Evolutionary conservation across 2,113 vertebrate species (phyloP).

Genomic region (Coptodon bakossiorum): DNA sequence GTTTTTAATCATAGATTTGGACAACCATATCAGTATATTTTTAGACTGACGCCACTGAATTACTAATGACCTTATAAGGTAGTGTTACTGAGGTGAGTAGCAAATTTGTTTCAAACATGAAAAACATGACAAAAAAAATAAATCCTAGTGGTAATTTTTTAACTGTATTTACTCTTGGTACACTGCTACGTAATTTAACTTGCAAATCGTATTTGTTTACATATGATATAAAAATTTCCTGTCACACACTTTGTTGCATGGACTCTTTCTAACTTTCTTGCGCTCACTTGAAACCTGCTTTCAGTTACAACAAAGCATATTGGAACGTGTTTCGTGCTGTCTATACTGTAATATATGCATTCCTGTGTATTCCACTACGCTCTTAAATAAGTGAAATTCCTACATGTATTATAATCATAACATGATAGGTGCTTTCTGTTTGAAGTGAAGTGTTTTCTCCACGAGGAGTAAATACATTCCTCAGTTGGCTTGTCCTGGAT

Average conservation of each 20-base stretch:
- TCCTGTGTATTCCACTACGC: neutral
- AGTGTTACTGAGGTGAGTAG: neutral
- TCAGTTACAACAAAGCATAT: neutral
- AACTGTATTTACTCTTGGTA: neutral
- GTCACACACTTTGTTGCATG: rapidly evolving
- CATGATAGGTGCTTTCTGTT: slow-evolving; percentile 6
- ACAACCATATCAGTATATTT: neutral
- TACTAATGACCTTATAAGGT: neutral
- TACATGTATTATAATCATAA: slow-evolving; percentile 12
- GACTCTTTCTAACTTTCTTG: neutral
- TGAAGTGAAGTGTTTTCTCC: slow-evolving; percentile 38
- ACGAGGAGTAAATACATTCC: slow-evolving; percentile 56
- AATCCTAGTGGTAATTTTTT: neutral
- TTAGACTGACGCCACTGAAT: neutral
- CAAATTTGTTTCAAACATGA: neutral
- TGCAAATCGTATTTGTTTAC: neutral
- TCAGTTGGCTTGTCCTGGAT: slow-evolving; percentile 43
- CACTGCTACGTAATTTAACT: neutral
- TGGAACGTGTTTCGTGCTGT: neutral
- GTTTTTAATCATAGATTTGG: neutral
- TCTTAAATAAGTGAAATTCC: neutral
- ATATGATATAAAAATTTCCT: neutral
- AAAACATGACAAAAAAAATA: neutral
- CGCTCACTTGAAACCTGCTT: rapidly evolving
- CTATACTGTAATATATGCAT: neutral